Evolutionary conservation across 1,140 invertebrate species (phyloP), one percentile per base, ranked within the genome.

Genomic region (Tachypleus tridentatus): DNA sequence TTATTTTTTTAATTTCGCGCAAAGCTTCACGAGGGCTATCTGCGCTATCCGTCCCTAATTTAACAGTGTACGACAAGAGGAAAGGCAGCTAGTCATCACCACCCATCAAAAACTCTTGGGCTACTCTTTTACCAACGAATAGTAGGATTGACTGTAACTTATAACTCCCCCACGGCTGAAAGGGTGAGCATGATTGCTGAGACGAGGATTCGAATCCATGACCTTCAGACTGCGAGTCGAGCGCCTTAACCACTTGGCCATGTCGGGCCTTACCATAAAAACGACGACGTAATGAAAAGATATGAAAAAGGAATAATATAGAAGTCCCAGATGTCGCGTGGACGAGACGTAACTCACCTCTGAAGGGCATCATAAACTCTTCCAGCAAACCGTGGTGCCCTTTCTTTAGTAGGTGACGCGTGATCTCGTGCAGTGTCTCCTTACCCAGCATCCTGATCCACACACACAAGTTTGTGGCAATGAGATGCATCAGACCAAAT

Each of bases 401-500:
- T 49, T 62, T 64, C 29, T 64, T 58, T 2, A 61, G 61, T 4
- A 66, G 51, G 47, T 69, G 67, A 51, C 66, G 67, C n/a, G 64
- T 64, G 1, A 71, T 67, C 52, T 71, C 70, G 57, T 71, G 68
- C 2, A 73, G 61, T 7, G 72, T 72, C 64, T 73, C 72, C 50
- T 73, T 72, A 7, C 68, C 89, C 65, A 97, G 78, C 0, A 94
- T 97, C 51, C 93, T 82, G 72, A 98, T 92, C 93, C 95, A 98
- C 3, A 98, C 93, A 77, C 94, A 97, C 9, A 98, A 81, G 77
- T 98, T 98, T 49, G 96, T 97, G 3, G 93, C 95, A 60, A 98
- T 89, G 9, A 98, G 87, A 75, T 99, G 96, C 93, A 98, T 98
- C 71, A 98, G 79, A 29, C 96, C 95, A 76, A 98, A 96, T 64